Evolutionary conservation across 2,113 vertebrate species (phyloP), one percentile per base, ranked within the genome.

Genomic region (Pollachius pollachius): DNA sequence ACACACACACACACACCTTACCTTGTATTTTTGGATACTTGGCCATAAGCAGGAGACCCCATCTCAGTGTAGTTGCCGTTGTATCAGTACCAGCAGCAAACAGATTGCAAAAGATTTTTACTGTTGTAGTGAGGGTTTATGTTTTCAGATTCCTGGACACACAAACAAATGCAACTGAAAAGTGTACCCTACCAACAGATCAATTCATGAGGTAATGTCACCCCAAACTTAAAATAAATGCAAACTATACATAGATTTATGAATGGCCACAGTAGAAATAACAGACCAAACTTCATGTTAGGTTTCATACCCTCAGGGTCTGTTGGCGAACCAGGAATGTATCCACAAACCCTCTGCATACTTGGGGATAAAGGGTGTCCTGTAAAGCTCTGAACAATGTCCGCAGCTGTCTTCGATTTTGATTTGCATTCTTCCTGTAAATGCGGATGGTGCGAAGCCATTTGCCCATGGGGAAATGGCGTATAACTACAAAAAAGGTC

Each of bases 1-100:
- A 27, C 27, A 27, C 27, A 27, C 27, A 27, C 27, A 27, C 27
- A 27, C 27, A 27, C 27, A 27, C 27, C 54, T 56, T 71, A 94
- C 93, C 86, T 62, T 94, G 92, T 64, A 92, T 85, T 1, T 89
- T 68, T 15, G 91, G 90, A 48, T 91, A 76, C 63, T 90, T 91
- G 34, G 85, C 78, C 90, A 94, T 77, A 1, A 81, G 52, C 62
- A 93, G 67, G 0, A 94, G 61, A 61, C 68, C 62, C 84, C 89
- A 93, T 52, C 81, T 62, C 15, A 95, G 23, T 7, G 74, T 66
- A 0, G 66, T 85, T 30, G 71, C 78, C 1, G 87, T 89, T 0
- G 89, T 90, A 19, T 90, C 84, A 0, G 92, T 92, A 15, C 92
- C 92, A 0, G 91, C 94, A 0, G 69, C 65, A n/a, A 90, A 89